Base-by-base conservation (phyloP, 2,113 vertebrate species). In the Sorex araneus region DNA sequence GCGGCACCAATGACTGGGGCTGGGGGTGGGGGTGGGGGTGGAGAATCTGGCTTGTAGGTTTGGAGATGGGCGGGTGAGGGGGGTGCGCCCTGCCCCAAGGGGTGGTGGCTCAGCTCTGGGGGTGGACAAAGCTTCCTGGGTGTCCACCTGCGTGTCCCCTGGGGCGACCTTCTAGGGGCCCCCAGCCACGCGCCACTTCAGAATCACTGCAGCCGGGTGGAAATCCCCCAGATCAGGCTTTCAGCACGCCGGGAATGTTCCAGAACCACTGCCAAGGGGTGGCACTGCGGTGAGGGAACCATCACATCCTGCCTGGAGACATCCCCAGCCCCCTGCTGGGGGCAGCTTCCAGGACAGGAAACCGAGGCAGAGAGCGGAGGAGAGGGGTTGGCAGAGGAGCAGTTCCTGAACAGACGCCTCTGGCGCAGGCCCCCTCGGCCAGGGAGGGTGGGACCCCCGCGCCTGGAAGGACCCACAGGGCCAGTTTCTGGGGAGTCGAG, bases 381-480 rank as follows among this genome's bases (percentile, higher is more conserved):
- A 23, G 4, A 9, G 19, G n/a, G 2, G 13, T 10, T 23, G 4
- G 1, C 28, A 45, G 19, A 40, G 28, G 47, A 23, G 23, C 11
- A 4, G 43, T 4, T 0, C 4, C 28, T 13, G 34, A 8, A 9
- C 1, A 8, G 45, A 50, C 18, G 5, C 43, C 1, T 0, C 0
- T 2, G 16, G 30, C 63, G 10, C 36, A 25, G 3, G 3, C 32
- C 54, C 6, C 34, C 47, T 21, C 23, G 18, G 18, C 1, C 5
- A 19, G 18, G 57, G 57, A 60, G 23, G 57, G 19, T 10, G 19
- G 57, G 57, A 60, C 57, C 57, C 57, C 18, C 57, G 18, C 6
- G 57, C 57, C 23, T 12, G 13, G 5, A 60, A 60, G 57, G 57
- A 60, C 57, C 57, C 57, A 19, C 8, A 7, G 18, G 19, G 57